These are phyloP conservation scores for Oxyura jamaicensis DNA, from an alignment of 2,113 vertebrate species.

Conservation along the genomic window DNA sequence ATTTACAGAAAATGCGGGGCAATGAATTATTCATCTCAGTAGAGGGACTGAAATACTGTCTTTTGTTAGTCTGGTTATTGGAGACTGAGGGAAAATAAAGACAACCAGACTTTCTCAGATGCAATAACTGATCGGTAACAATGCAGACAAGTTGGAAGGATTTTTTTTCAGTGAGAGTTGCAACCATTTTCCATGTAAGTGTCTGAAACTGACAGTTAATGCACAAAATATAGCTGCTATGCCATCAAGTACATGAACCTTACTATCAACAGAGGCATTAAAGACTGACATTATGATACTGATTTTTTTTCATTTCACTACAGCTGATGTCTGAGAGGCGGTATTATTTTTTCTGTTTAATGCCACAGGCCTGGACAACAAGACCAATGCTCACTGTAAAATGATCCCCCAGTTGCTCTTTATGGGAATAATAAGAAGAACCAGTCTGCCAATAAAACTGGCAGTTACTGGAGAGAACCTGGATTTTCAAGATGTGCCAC, in stretches of 20 bases:
- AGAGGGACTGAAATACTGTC: slow-evolving; percentile 17
- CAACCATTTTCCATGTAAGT: background rate
- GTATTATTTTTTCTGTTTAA: background rate
- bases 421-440: background rate
- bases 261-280: background rate
- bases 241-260: background rate
- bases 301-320: background rate
- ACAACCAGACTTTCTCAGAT: background rate
- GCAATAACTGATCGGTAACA: background rate
- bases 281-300: background rate
- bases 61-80: slow-evolving; percentile 36
- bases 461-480: background rate
- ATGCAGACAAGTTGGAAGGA: background rate
- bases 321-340: background rate
- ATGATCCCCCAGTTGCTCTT: background rate
- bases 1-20: slow-evolving; percentile 3
- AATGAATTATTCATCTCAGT: slow-evolving; percentile 70
- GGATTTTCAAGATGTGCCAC: background rate
- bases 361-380: background rate
- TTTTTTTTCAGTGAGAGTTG: background rate
- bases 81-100: background rate
- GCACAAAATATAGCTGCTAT: background rate
- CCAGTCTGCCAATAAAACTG: background rate
- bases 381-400: background rate
- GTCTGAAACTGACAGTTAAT: background rate